Base-by-base conservation (phyloP, 2,888 invertebrate genomes). In the Drosophila phalerata region DNA sequence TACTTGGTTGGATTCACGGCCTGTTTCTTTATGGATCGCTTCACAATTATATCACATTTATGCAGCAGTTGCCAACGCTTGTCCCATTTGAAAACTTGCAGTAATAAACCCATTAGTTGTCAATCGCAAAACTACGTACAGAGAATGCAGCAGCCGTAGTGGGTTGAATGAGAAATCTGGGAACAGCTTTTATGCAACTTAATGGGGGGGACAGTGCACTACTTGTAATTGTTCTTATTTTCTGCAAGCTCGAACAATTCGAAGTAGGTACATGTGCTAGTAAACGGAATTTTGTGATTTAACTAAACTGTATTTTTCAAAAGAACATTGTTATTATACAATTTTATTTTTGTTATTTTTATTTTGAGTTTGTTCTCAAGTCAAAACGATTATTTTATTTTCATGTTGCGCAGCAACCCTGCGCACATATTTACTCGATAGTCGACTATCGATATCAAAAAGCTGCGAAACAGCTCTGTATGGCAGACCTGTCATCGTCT, bases 1-100 rank as follows among this genome's bases (percentile, higher is more conserved):
- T 69, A 80, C 90, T 87, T 90, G 38, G 84, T 77, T 43, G 86
- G 81, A 57, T 76, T 79, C 11, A 78, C 73, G 11, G 84, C 73
- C 56, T 90, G 90, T 62, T 88, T 90, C 60, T 83, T 81, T 9
- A 90, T 71, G 22, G 38, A 73, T n/a, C 89, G 78, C 52, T 71
- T 79, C 37, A 85, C 32, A 11, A 85, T 30, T 56, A 89, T 69
- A 61, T 90, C 90, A 71, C 82, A 86, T 64, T 76, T 77, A 42
- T 70, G 72, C 48, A 81, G 57, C 40, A 85, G 37, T 37, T 74
- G 77, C 73, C 76, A 81, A 37, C 79, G 80, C 53, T 80, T 73
- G 42, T 85, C 87, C 81, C 81, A 81, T 76, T 77, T 89, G 13
- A 77, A 72, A 11, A 85, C 53, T 58, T 85, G 85, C 69, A 80